Percentiles rank a stretch among this genome's conserved stretches.
Conservation (phyloP, 1,140 invertebrate genomes). For the Phortica variegata region DNA sequence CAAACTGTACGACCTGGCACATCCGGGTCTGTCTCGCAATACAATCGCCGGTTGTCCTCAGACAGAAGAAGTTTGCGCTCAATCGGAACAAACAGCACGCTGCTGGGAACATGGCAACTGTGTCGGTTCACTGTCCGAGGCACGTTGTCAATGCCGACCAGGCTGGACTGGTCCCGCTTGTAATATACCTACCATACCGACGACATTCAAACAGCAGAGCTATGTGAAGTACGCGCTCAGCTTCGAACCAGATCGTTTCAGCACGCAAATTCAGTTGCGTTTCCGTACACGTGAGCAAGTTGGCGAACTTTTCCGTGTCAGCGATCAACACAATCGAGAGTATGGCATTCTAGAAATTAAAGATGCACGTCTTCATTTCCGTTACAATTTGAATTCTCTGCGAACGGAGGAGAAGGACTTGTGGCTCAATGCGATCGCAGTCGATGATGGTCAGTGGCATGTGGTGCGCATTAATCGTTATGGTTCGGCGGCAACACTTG, state of each 20-base stretch:
- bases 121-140: slow-evolving; percentile 84
- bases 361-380: slow-evolving; percentile 84
- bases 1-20: slow-evolving; percentile 88
- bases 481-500: slow-evolving; percentile 90
- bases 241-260: slow-evolving; percentile 89
- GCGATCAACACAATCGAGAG: slow-evolving; percentile 91
- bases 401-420: slow-evolving; percentile 86
- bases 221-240: slow-evolving; percentile 95
- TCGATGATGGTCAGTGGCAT: slow-evolving; percentile 98
- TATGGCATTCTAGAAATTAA: slow-evolving; percentile 94
- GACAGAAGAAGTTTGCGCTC: slow-evolving; percentile 84
- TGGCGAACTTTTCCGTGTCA: slow-evolving; percentile 88
- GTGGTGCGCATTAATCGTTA: slow-evolving; percentile 85
- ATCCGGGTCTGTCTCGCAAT: slow-evolving; percentile 80
- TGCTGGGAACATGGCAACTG: slow-evolving; percentile 92
- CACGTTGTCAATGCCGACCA: slow-evolving; percentile 87
- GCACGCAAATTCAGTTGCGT: slow-evolving; percentile 86
- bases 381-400: slow-evolving; percentile 90
- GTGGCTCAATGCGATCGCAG: slow-evolving; percentile 84
- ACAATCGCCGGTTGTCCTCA: slow-evolving; percentile 86
- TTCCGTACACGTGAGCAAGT: slow-evolving; percentile 91
- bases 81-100: slow-evolving; percentile 75
- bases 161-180: slow-evolving; percentile 89
- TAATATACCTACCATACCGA: slow-evolving; percentile 78
- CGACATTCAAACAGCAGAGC: slow-evolving; percentile 85